Base-by-base conservation (phyloP, 2,888 invertebrate species). In the Copidosoma aretas region DNA sequence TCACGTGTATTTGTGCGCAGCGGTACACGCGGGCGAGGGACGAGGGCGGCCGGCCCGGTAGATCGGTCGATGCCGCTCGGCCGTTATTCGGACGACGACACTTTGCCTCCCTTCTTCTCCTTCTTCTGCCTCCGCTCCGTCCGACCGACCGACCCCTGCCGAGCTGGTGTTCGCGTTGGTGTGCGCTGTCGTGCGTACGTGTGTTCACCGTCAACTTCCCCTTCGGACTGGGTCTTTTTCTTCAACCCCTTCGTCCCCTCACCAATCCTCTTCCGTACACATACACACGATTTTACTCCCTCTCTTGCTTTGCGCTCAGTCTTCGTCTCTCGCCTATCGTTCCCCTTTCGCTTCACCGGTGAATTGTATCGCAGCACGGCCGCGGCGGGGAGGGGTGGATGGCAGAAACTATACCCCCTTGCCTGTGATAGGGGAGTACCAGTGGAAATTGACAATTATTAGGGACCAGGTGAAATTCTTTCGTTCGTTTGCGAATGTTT, bases 1-100 rank as follows among this genome's bases (percentile, higher is more conserved):
- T 32, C 32, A 32, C 32, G 32, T 32, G 32, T 8, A 8, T 8
- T 3, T 32, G 8, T 32, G 32, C 4, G n/a, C n/a, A n/a, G n/a
- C n/a, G n/a, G n/a, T n/a, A n/a, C 3, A 32, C 32, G 8, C 32
- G 32, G 32, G 8, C 32, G 32, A 8, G n/a, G n/a, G n/a, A n/a
- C n/a, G 32, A 32, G 32, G 32, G 32, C 8, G 32, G 21, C 57
- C 52, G 43, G 41, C 17, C 10, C 78, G 79, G 80, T 81, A 79
- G 80, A 80, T 82, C 84, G 83, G 84, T 82, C 83, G 83, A 83
- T 83, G 83, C 83, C 81, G 83, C 81, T 78, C 79, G 82, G 82
- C 83, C 83, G 83, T 83, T 84, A 84, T 84, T 84, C 83, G 83
- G 83, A 83, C 83, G 83, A 84, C 83, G 83, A 84, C 83, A 84